These are phyloP conservation scores for Cantharis rustica DNA, from an alignment of 2,888 invertebrate species.

Conservation along the genomic window DNA sequence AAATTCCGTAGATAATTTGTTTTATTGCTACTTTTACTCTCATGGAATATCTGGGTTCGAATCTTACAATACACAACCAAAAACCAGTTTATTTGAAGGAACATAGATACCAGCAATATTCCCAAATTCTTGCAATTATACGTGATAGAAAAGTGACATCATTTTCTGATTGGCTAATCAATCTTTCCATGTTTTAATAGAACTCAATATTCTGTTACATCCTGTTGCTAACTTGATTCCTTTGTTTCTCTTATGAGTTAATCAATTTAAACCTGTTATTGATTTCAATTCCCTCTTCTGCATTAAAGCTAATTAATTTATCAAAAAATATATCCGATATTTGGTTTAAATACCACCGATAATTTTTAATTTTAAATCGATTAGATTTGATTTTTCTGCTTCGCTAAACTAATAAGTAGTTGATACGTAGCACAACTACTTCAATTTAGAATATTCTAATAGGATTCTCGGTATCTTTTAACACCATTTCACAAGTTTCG, in stretches of 20 bases:
- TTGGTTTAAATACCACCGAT: not conserved
- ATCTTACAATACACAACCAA: not conserved
- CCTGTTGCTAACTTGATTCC: not conserved
- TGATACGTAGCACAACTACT: not conserved
- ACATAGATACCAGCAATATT: not conserved
- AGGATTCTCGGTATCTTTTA: not conserved
- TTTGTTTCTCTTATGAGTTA: not conserved
- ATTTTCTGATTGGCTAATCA: not conserved
- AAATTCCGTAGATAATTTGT: too few relatives aligned
- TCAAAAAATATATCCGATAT: not conserved
- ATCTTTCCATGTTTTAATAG: not conserved
- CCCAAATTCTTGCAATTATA: not conserved
- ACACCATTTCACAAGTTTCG: not conserved
- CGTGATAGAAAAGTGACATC: not conserved
- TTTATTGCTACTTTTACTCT: too few relatives aligned
- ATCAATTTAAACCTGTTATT: not conserved
- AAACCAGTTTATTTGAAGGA: too few relatives aligned
- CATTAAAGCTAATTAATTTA: not conserved
- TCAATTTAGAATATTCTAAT: not conserved
- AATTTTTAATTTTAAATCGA: not conserved
- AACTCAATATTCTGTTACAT: not conserved
- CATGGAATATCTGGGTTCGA: not conserved
- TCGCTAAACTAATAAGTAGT: not conserved
- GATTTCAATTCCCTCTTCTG: not conserved
- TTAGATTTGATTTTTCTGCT: not conserved